Conservation (phyloP, 1,140 invertebrate genomes). For the Wasmannia auropunctata region DNA sequence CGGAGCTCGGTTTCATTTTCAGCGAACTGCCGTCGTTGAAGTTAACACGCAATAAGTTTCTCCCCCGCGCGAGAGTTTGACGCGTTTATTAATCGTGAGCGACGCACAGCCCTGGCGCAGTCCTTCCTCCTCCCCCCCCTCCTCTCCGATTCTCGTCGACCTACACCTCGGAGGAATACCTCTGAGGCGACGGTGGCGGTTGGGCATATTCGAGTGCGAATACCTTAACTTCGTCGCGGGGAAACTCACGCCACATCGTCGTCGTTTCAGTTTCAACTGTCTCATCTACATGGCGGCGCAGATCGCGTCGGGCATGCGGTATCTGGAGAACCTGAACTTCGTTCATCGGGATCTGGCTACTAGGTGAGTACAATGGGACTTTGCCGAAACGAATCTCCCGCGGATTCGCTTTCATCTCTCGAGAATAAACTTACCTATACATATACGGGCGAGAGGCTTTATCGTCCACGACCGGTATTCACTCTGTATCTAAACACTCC, state of each 20-base stretch:
- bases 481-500: slow-evolving; percentile 1
- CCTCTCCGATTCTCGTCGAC: neutral
- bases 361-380: slow-evolving; percentile 85
- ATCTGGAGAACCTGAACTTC: slow-evolving; percentile 92
- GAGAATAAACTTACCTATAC: slow-evolving; percentile 62
- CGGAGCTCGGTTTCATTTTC: slow-evolving; percentile 63
- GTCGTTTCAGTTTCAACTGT: slow-evolving; percentile 89
- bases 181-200: slow-evolving; percentile 7
- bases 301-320: slow-evolving; percentile 95
- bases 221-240: slow-evolving; percentile 63
- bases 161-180: neutral
- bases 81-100: slow-evolving; percentile 72
- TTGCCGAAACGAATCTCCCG: slow-evolving; percentile 55
- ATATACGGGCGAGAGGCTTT: neutral
- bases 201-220: slow-evolving; percentile 47
- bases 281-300: slow-evolving; percentile 93
- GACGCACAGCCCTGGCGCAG: slow-evolving; percentile 43
- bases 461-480: slow-evolving; percentile 34
- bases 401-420: slow-evolving; percentile 61
- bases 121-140: no score
- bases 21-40: slow-evolving; percentile 59
- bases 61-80: slow-evolving; percentile 60
- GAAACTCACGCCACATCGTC: slow-evolving; percentile 59
- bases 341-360: slow-evolving; percentile 93
- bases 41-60: slow-evolving; percentile 73